phyloP scores from a whole-genome alignment of 2,113 vertebrate genomes.

The Steatornis caripensis region DNA sequence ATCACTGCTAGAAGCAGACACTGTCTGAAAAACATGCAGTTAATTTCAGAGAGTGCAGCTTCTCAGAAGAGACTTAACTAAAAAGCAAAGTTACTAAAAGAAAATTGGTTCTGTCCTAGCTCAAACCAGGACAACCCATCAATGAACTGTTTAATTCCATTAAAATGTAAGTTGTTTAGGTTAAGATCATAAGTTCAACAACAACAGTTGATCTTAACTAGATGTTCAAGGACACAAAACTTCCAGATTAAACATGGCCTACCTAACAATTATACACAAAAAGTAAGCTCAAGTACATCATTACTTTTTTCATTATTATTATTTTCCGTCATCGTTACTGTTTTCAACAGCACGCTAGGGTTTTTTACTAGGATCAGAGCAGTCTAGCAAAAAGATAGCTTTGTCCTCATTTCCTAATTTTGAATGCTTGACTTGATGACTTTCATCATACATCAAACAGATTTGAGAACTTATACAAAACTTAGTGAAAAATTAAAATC shows the following conservation, averaged over 20 bases:
- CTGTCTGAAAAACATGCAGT: too few species aligned
- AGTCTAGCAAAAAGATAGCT: background rate
- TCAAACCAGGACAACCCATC: too few species aligned
- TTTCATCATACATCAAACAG: background rate
- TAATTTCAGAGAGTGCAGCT: too few species aligned
- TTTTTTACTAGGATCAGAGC: background rate
- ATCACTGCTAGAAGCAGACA: too few species aligned
- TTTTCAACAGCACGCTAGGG: background rate
- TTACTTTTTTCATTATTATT: too few species aligned
- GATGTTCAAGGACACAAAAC: background rate
- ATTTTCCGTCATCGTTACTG: too few species aligned
- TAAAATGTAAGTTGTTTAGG: background rate
- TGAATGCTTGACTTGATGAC: background rate
- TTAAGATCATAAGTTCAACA: background rate
- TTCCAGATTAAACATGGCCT: background rate
- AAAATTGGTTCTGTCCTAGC: too few species aligned
- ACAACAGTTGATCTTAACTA: background rate
- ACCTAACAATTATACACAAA: background rate
- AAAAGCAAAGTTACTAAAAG: too few species aligned
- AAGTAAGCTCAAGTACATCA: background rate
- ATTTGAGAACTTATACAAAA: background rate
- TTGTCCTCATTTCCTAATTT: background rate
- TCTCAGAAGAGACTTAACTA: too few species aligned
- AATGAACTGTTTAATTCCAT: background rate
- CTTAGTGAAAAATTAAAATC: background rate